Evolutionary conservation across 2,888 invertebrate genomes (phyloP).

Genomic region (Molorchus minor): DNA sequence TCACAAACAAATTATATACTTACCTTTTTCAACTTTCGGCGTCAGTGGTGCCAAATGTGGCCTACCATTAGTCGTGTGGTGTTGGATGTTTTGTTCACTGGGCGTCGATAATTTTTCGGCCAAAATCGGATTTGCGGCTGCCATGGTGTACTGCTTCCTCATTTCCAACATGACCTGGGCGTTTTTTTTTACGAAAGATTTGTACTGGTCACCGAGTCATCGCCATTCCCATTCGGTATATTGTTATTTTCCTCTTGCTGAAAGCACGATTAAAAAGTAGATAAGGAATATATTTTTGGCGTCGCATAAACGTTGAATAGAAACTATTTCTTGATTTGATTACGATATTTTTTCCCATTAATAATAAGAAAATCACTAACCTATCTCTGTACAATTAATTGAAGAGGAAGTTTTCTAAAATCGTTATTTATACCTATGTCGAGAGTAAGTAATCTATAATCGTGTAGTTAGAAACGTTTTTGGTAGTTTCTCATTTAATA

Average conservation of each 20-base stretch:
- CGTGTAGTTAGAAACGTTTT: no score
- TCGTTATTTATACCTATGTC: no score
- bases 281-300: no score
- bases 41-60: slow-evolving; percentile 59
- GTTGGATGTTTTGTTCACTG: slow-evolving; percentile 59
- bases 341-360: no score
- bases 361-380: no score
- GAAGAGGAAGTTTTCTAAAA: no score
- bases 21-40: slow-evolving; percentile 63
- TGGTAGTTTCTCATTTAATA: no score
- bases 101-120: slow-evolving; percentile 78
- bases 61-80: slow-evolving; percentile 34
- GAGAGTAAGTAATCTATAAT: no score
- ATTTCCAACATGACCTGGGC: slow-evolving; percentile 58
- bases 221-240: slow-evolving; percentile 50
- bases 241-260: slow-evolving; percentile 67
- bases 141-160: slow-evolving; percentile 75
- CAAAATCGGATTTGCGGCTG: slow-evolving; percentile 85
- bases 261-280: slow-evolving; percentile 31
- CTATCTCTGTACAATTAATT: no score
- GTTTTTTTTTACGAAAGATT: slow-evolving; percentile 55
- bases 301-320: no score
- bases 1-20: slow-evolving; percentile 31
- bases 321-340: no score
- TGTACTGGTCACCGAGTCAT: slow-evolving; percentile 49